phyloP scores from a whole-genome alignment of 2,797 vertebrate genomes.

The Ptychadena robeensis region DNA sequence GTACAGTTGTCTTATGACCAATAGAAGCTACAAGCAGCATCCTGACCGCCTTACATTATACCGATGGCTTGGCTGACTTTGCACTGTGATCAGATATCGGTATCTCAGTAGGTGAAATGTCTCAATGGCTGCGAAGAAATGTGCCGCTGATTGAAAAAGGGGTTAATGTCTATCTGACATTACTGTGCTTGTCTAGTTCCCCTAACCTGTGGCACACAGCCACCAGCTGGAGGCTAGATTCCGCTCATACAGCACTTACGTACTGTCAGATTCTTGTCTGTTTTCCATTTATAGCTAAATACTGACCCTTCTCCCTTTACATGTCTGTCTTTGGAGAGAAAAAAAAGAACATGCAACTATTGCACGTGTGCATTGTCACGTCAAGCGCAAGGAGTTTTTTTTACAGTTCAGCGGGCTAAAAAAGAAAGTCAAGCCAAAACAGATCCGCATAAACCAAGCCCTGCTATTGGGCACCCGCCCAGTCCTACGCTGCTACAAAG shows the following conservation, averaged over 20 bases:
- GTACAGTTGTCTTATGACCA: neutral
- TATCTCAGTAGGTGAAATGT: neutral
- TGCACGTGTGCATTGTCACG: constrained; percentile 1
- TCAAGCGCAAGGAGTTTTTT: constrained; percentile 65
- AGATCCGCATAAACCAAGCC: constrained; percentile 69
- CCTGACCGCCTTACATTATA: neutral
- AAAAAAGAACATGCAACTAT: neutral
- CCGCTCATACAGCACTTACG: constrained; percentile 15
- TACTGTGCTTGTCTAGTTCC: constrained; percentile 21
- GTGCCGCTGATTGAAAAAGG: neutral
- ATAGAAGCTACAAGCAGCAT: neutral
- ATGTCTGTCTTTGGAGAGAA: neutral
- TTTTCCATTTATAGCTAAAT: constrained; percentile 9
- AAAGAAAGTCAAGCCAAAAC: constrained; percentile 68
- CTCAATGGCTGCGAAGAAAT: neutral
- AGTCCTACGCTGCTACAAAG: constrained; percentile 71
- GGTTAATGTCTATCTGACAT: constrained; percentile 42
- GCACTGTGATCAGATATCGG: neutral
- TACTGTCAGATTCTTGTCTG: constrained; percentile 11
- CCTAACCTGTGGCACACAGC: constrained; percentile 42
- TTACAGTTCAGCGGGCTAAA: constrained; percentile 72
- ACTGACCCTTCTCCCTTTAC: neutral
- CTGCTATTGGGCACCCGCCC: constrained; percentile 71
- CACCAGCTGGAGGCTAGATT: constrained; percentile 39
- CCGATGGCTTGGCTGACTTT: neutral